These are phyloP conservation scores for Lepus townsendii DNA, from an alignment of 2,797 vertebrate species.

Conservation along the genomic window DNA sequence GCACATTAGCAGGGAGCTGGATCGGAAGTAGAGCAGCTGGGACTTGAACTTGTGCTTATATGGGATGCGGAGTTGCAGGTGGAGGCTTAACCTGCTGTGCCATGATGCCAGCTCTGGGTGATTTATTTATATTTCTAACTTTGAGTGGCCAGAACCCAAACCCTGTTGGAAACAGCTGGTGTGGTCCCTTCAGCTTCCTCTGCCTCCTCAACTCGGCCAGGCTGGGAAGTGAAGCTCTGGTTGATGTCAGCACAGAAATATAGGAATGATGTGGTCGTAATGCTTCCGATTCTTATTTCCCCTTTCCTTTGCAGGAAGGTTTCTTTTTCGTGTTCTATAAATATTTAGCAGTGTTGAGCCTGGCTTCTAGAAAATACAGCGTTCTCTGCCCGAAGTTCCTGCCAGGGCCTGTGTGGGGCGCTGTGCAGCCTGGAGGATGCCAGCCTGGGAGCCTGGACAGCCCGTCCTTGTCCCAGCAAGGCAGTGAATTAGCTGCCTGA, in stretches of 20 bases:
- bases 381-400: background rate
- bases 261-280: background rate
- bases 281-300: background rate
- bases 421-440: background rate
- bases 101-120: background rate
- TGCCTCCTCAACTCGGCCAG: background rate
- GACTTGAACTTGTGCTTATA: too few species aligned
- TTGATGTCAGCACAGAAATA: background rate
- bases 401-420: background rate
- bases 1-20: too few species aligned
- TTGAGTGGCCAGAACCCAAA: background rate
- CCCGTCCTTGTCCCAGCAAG: background rate
- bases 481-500: background rate
- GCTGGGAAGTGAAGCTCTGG: background rate
- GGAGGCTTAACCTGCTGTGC: too few species aligned
- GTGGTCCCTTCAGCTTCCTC: fast-evolving
- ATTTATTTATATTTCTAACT: conserved; percentile 2
- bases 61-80: too few species aligned
- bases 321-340: background rate
- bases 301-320: background rate
- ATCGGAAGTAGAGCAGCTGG: too few species aligned
- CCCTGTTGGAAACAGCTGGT: too few species aligned
- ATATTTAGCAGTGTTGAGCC: background rate
- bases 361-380: background rate
- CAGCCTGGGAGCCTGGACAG: background rate